phyloP scores from a whole-genome alignment of 2,797 vertebrate species.

The Epinephelus malabaricus region DNA sequence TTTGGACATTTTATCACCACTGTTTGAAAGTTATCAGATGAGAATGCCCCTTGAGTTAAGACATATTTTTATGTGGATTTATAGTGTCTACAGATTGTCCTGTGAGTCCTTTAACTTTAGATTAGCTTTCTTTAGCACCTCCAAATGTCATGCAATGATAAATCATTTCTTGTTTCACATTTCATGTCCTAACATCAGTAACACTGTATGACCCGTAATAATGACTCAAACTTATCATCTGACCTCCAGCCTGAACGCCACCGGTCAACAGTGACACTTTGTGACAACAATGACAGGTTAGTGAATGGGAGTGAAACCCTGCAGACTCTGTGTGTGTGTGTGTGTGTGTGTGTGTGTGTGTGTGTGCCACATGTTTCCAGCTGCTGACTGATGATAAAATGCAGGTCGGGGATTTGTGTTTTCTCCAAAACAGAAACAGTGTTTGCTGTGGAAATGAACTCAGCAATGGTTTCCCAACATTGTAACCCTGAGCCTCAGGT shows the following conservation, averaged over 20 bases:
- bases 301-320: conserved; percentile 28
- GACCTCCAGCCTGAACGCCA: background rate
- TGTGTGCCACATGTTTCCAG: conserved; percentile 29
- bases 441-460: conserved; percentile 67
- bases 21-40: too few species aligned
- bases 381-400: conserved; percentile 15
- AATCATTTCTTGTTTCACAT: background rate
- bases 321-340: background rate
- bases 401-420: conserved; percentile 10
- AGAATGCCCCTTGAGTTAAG: too few species aligned
- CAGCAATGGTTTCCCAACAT: conserved; percentile 76
- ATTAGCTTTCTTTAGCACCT: background rate
- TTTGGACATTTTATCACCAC: too few species aligned
- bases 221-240: background rate
- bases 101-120: background rate
- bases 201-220: background rate
- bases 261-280: background rate
- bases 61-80: too few species aligned
- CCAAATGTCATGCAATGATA: background rate
- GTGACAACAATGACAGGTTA: background rate
- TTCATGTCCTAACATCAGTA: background rate
- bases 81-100: too few species aligned
- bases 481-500: conserved; percentile 52
- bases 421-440: conserved; percentile 22
- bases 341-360: too few species aligned